Conservation (phyloP, 2,113 vertebrate genomes). For the Cyphomyrus discorhynchus region DNA sequence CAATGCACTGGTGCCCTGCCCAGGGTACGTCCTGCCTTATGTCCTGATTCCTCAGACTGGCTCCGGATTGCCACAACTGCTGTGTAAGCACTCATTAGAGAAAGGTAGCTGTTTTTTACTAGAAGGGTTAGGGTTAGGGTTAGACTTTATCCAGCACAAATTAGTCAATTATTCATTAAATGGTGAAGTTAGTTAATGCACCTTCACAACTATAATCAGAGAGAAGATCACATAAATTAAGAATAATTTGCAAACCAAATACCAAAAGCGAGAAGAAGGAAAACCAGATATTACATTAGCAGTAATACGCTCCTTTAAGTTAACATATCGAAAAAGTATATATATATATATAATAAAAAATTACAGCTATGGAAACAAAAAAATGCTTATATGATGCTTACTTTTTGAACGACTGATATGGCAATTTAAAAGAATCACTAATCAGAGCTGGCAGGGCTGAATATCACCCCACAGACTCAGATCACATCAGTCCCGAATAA, state of each 20-base stretch:
- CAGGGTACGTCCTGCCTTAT: background rate
- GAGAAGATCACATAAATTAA: background rate
- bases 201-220: background rate
- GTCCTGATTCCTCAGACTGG: background rate
- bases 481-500: background rate
- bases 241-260: background rate
- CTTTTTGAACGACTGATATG: background rate
- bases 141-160: background rate
- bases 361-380: background rate
- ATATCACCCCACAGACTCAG: background rate
- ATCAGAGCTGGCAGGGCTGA: background rate
- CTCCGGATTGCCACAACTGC: background rate
- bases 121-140: background rate
- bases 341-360: background rate
- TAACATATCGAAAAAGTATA: background rate
- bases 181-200: background rate
- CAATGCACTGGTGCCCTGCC: background rate
- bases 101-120: background rate
- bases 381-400: background rate
- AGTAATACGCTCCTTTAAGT: background rate
- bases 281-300: background rate
- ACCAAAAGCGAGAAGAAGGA: background rate
- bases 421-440: background rate
- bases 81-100: background rate
- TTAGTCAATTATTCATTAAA: background rate